Conservation (phyloP, 2,113 vertebrate genomes). For the Dipodomys ordii region DNA sequence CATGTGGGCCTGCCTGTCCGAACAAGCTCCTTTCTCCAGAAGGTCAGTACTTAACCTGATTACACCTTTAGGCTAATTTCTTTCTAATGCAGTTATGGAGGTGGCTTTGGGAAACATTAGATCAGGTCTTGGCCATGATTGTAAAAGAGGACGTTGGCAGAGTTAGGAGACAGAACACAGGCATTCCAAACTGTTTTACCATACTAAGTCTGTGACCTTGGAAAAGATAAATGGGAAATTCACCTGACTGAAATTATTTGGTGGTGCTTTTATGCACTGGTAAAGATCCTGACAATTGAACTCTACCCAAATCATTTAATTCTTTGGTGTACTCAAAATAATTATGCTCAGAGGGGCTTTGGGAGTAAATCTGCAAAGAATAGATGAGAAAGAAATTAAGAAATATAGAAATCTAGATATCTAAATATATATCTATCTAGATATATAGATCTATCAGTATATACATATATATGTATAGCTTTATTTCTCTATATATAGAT, state of each 20-base stretch:
- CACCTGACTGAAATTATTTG: not conserved
- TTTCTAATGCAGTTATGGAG: constrained; percentile 56
- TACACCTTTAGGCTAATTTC: constrained; percentile 52
- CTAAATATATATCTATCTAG: too few species aligned
- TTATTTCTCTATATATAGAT: too few species aligned
- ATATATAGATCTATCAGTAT: too few species aligned
- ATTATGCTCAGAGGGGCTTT: not conserved
- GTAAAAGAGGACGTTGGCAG: constrained; percentile 16
- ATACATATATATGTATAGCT: too few species aligned
- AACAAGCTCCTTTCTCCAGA: not conserved
- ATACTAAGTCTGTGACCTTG: constrained; percentile 6
- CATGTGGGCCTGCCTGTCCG: constrained; percentile 31
- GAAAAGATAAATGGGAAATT: constrained; percentile 42
- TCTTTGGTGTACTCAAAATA: not conserved
- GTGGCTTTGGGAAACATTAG: constrained; percentile 10
- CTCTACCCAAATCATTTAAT: not conserved
- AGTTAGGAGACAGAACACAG: not conserved
- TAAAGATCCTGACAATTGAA: not conserved
- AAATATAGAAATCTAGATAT: too few species aligned
- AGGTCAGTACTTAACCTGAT: constrained; percentile 53
- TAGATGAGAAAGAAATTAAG: not conserved
- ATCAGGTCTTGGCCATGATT: constrained; percentile 19
- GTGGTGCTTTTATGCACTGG: not conserved
- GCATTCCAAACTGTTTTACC: not conserved
- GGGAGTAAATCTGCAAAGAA: not conserved